These are phyloP conservation scores for Egretta garzetta DNA, from an alignment of 2,113 vertebrate genomes.

Conservation along the genomic window DNA sequence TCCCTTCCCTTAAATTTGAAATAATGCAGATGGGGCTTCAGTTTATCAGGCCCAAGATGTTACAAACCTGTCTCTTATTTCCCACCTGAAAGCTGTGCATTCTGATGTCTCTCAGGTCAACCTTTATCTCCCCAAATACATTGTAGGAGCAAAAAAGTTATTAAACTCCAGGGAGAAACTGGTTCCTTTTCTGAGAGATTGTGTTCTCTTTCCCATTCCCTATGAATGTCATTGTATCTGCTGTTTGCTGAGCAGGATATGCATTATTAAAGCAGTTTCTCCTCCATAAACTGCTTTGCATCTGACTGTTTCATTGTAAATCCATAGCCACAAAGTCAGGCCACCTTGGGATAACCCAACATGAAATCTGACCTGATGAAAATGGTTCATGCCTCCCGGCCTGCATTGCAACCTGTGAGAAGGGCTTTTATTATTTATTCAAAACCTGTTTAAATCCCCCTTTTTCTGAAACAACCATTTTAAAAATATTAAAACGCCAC, in stretches of 20 bases:
- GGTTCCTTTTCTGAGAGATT: constrained; percentile 5
- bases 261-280: constrained; percentile 66
- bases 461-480: constrained; percentile 64
- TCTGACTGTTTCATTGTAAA: constrained; percentile 55
- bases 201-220: not conserved
- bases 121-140: not conserved
- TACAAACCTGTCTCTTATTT: not conserved
- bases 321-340: constrained; percentile 53
- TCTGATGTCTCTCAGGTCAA: not conserved
- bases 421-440: constrained; percentile 68
- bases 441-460: constrained; percentile 69
- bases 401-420: constrained; percentile 56
- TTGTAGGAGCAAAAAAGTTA: not conserved
- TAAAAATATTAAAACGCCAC: constrained; percentile 73
- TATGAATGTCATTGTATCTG: constrained; percentile 43
- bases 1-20: not conserved
- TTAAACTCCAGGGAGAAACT: constrained; percentile 23
- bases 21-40: not conserved
- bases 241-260: constrained; percentile 68
- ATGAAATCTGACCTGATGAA: constrained; percentile 58
- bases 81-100: not conserved
- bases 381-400: constrained; percentile 51
- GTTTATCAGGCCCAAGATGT: not conserved
- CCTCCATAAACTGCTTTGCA: constrained; percentile 58
- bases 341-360: constrained; percentile 65